Conservation (phyloP, 2,888 invertebrate species). For the Rhimphoctona megacephalus region DNA sequence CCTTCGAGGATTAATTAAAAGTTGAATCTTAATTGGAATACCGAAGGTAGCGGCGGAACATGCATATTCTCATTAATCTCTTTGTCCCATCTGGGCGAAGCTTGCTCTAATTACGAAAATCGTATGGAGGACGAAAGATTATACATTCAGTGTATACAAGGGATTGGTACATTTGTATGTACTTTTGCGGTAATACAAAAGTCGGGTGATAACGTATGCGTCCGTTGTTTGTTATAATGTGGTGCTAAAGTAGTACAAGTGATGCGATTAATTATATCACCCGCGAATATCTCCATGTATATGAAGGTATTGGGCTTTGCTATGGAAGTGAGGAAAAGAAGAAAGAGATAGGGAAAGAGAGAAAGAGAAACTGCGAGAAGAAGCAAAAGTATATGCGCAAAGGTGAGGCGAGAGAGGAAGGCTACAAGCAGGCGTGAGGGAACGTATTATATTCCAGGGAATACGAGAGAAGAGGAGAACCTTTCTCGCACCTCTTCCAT, state of each 20-base stretch:
- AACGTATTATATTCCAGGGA: slow-evolving; percentile 67
- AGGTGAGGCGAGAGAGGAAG: slow-evolving; percentile 18
- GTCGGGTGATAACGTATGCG: slow-evolving; percentile 49
- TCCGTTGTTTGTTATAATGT: slow-evolving; percentile 37
- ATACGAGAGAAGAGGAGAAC: slow-evolving; percentile 66
- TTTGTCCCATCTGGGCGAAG: slow-evolving; percentile 56
- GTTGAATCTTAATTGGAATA: slow-evolving; percentile 61
- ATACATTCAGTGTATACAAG: not conserved
- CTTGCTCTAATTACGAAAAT: slow-evolving; percentile 62
- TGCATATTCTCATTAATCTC: slow-evolving; percentile 66
- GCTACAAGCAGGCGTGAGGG: slow-evolving; percentile 46
- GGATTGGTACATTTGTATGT: slow-evolving; percentile 15
- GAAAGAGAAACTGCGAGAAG: slow-evolving; percentile 1
- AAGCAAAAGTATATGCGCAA: not conserved
- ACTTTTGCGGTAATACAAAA: slow-evolving; percentile 28
- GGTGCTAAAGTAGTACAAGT: slow-evolving; percentile 36
- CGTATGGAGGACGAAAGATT: slow-evolving; percentile 53
- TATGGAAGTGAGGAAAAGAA: slow-evolving; percentile 18
- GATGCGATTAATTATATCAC: slow-evolving; percentile 58
- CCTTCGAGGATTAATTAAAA: slow-evolving; percentile 58
- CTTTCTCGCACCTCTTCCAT: slow-evolving; percentile 65
- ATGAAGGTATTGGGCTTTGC: slow-evolving; percentile 20
- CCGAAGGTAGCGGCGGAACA: slow-evolving; percentile 32
- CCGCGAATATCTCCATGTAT: slow-evolving; percentile 31
- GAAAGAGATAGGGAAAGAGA: not conserved